These are phyloP conservation scores for Choreutis nemorana DNA, from an alignment of 2,888 invertebrate genomes.

Conservation along the genomic window DNA sequence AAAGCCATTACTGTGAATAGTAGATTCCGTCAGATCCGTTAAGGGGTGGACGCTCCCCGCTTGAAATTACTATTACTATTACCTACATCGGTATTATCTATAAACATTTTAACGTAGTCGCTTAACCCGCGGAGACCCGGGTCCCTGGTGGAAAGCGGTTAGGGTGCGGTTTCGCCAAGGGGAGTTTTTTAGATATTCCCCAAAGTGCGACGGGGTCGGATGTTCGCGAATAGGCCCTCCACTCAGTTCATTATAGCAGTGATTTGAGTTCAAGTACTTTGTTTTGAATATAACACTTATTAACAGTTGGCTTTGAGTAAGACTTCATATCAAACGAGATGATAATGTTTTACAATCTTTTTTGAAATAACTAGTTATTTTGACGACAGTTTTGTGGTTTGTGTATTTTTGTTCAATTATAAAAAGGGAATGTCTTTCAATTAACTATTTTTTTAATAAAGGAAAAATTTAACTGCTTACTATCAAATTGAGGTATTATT, in stretches of 20 bases:
- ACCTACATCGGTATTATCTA: constrained; percentile 57
- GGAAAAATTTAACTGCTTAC: too few species aligned
- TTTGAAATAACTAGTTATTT: too few species aligned
- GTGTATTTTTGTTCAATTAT: too few species aligned
- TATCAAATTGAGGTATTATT: too few species aligned
- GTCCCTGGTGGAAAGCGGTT: constrained; percentile 46
- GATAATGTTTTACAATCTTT: too few species aligned
- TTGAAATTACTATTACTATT: constrained; percentile 50
- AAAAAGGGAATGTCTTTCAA: too few species aligned
- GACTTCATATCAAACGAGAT: too few species aligned
- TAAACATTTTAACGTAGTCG: constrained; percentile 62
- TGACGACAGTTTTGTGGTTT: too few species aligned
- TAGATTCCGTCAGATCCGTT: constrained; percentile 38
- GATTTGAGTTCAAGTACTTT: constrained; percentile 25
- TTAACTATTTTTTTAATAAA: too few species aligned
- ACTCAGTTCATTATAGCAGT: constrained; percentile 44
- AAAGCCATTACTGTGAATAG: constrained; percentile 48
- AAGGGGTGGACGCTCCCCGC: constrained; percentile 28
- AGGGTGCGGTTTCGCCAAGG: constrained; percentile 32
- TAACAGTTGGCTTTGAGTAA: too few species aligned
- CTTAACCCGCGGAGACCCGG: constrained; percentile 61
- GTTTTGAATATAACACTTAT: constrained; percentile 11
- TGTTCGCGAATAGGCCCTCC: constrained; percentile 28
- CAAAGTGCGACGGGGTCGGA: constrained; percentile 46
- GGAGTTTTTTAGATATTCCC: constrained; percentile 44